Conservation (phyloP, 1,140 invertebrate genomes). For the Episyrphus balteatus region DNA sequence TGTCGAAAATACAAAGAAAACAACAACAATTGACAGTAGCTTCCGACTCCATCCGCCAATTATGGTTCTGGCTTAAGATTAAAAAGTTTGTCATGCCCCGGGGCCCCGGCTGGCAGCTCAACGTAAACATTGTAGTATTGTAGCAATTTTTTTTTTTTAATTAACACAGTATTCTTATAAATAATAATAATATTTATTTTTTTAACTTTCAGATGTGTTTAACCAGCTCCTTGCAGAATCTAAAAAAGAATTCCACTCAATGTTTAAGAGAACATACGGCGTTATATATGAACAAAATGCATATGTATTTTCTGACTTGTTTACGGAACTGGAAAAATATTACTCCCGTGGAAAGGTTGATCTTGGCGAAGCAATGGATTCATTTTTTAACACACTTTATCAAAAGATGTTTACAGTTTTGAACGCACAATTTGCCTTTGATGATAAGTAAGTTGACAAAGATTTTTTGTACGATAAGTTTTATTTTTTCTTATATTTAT, state of each 20-base stretch:
- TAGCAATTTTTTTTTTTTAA: too few relatives aligned
- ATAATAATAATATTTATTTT: not conserved
- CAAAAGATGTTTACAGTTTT: constrained; percentile 94
- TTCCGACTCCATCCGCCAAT: too few relatives aligned
- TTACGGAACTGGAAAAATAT: constrained; percentile 81
- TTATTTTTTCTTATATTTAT: too few relatives aligned
- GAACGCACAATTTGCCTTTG: constrained; percentile 81
- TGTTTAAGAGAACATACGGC: constrained; percentile 93
- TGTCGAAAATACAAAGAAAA: too few relatives aligned
- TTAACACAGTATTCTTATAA: too few relatives aligned
- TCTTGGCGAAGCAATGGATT: constrained; percentile 76
- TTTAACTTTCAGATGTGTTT: constrained; percentile 66
- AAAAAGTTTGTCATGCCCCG: too few relatives aligned
- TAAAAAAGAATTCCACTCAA: constrained; percentile 76
- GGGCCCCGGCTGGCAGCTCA: too few relatives aligned
- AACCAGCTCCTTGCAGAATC: constrained; percentile 70
- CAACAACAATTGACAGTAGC: too few relatives aligned
- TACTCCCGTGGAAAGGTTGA: constrained; percentile 72
- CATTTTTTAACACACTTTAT: constrained; percentile 86
- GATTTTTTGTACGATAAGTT: not conserved
- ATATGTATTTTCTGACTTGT: constrained; percentile 84
- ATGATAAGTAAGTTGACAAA: constrained; percentile 57
- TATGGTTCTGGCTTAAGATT: too few relatives aligned
- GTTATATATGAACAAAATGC: constrained; percentile 90
- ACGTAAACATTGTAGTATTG: too few relatives aligned